phyloP scores from a whole-genome alignment of 2,113 vertebrate genomes.

The Microcebus griseorufus region DNA sequence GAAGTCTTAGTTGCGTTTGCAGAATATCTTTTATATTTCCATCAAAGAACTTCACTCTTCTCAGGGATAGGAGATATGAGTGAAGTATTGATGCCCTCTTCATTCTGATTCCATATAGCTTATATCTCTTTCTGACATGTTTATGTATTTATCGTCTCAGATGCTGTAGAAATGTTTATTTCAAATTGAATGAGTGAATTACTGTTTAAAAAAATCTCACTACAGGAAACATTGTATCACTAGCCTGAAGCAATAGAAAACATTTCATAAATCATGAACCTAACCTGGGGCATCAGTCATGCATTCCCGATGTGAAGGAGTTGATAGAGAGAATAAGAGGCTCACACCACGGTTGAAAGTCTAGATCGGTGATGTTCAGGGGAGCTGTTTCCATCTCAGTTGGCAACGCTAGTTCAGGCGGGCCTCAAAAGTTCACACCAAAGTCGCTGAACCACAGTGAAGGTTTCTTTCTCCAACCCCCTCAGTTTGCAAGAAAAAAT shows the following conservation, averaged over 20 bases:
- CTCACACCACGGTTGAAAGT: not conserved
- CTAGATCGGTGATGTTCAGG: not conserved
- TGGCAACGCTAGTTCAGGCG: rapidly evolving
- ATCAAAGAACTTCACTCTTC: not conserved
- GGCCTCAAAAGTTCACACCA: not conserved
- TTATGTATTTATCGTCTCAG: not conserved
- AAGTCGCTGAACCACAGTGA: not conserved
- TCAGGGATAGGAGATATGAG: not conserved
- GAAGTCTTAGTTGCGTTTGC: not conserved
- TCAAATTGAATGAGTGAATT: not conserved
- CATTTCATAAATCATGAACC: not conserved
- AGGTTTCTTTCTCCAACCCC: not conserved
- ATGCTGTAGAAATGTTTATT: not conserved
- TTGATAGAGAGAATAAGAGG: not conserved
- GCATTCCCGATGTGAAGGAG: not conserved
- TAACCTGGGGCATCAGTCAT: not conserved
- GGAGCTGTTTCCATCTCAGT: no score
- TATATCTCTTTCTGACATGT: not conserved
- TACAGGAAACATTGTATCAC: not conserved
- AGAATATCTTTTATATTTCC: not conserved
- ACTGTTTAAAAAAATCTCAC: not conserved
- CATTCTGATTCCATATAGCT: not conserved
- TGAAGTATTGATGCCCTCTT: not conserved
- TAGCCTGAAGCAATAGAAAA: not conserved
- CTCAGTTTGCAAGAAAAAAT: not conserved